Conservation (phyloP, 2,888 invertebrate genomes). For the Phasia obesa region DNA sequence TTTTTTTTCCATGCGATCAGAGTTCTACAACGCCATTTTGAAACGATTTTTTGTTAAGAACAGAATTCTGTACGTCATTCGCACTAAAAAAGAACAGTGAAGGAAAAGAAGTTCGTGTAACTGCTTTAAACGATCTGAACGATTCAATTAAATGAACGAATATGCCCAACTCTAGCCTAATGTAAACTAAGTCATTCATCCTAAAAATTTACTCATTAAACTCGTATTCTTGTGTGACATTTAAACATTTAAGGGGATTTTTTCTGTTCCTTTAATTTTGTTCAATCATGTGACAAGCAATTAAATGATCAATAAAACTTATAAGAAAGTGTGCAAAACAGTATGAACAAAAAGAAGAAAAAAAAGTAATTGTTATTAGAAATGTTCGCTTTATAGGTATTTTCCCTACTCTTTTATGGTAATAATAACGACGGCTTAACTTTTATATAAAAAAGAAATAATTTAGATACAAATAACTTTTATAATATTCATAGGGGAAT, state of each 20-base stretch:
- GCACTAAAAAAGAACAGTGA: too few species aligned
- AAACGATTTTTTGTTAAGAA: too few species aligned
- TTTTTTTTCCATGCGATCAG: too few species aligned
- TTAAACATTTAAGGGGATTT: constrained; percentile 18
- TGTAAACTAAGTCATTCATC: neutral
- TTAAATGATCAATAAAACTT: constrained; percentile 45
- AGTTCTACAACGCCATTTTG: too few species aligned
- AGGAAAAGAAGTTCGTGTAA: too few species aligned
- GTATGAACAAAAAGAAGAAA: constrained; percentile 2
- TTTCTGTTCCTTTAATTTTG: constrained; percentile 21
- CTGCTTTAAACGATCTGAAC: too few species aligned
- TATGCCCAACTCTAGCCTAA: too few species aligned
- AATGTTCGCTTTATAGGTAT: neutral
- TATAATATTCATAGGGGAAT: constrained; percentile 50
- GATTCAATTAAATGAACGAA: too few species aligned
- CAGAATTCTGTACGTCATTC: too few species aligned
- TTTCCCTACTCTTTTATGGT: neutral
- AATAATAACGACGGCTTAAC: neutral
- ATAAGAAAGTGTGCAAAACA: neutral
- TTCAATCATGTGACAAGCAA: constrained; percentile 31
- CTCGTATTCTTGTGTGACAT: neutral
- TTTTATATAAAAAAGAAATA: constrained; percentile 5
- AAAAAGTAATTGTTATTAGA: constrained; percentile 57
- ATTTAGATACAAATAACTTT: constrained; percentile 22
- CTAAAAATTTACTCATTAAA: neutral